Evolutionary conservation across 2,113 vertebrate species (phyloP).

Genomic region (Aphyosemion australe): DNA sequence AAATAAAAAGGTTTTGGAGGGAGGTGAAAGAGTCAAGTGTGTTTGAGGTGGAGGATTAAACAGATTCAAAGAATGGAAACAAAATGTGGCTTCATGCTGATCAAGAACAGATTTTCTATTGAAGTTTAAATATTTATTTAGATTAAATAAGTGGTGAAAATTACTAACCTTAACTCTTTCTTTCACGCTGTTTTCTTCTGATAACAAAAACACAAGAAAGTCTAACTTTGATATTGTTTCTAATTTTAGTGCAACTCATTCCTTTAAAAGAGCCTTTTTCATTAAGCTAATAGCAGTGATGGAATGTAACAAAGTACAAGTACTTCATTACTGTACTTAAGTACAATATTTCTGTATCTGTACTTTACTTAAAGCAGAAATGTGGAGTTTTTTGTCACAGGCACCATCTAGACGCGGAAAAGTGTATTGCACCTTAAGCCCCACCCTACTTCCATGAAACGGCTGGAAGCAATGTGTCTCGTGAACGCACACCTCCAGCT

Average conservation of each 20-base stretch:
- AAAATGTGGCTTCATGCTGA: background rate
- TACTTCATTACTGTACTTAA: too few relatives aligned
- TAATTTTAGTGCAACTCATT: constrained; percentile 1
- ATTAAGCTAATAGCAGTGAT: too few relatives aligned
- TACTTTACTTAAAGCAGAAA: too few relatives aligned
- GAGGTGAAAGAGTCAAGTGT: constrained; percentile 33
- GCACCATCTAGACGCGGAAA: too few relatives aligned
- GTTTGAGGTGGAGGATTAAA: constrained; percentile 25
- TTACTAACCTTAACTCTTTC: background rate
- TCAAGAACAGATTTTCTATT: constrained; percentile 4
- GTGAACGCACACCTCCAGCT: too few relatives aligned
- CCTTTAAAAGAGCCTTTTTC: constrained; percentile 20
- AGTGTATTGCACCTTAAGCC: too few relatives aligned
- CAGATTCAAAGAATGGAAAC: constrained; percentile 6
- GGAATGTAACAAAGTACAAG: too few relatives aligned
- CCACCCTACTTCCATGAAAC: too few relatives aligned
- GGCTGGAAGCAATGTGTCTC: too few relatives aligned
- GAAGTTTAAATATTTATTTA: background rate
- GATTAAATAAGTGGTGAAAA: background rate
- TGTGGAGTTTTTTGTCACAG: too few relatives aligned
- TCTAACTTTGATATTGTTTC: background rate
- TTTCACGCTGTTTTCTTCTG: background rate
- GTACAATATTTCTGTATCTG: too few relatives aligned
- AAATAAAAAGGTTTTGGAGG: constrained; percentile 13
- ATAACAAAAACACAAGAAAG: constrained; percentile 3